Base-by-base conservation (phyloP, 2,797 vertebrate species). In the Schizopygopsis malacanthus region DNA sequence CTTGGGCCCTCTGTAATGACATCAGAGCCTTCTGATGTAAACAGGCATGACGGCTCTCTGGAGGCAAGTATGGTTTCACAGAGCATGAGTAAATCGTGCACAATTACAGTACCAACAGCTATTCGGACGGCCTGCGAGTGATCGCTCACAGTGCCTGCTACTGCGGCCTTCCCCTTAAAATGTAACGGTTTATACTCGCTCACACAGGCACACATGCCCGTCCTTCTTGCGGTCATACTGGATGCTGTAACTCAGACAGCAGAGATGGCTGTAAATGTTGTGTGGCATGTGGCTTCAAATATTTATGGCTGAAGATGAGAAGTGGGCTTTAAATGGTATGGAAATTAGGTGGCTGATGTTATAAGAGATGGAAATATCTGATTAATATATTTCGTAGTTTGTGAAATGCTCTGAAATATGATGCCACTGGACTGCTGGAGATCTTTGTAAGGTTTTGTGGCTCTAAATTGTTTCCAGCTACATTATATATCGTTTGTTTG, bases 21-120 rank as follows among this genome's bases (percentile, higher is more conserved):
- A 95, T 95, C 94, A 96, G 94, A 95, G 88, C 92, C 92, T 91
- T 95, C 92, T 95, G 94, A 95, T 94, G 94, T 95, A 94, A 95
- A 96, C 93, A 95, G 87, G 94, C 95, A 92, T 96, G 95, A 96
- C 93, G 92, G 91, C 92, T 89, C 91, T 89, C 92, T 91, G 89
- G 90, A 93, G 89, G 82, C 5, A 91, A 85, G 90, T 85, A 82
- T 90, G 91, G 91, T 91, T 92, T 94, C 92, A 93, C 91, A 94
- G 93, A 92, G 92, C 92, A 90, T 91, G 92, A 94, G 91, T 88
- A 88, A 92, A 91, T 92, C 91, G 83, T 72, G 86, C 61, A 92
- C 90, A 90, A 88, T 92, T 92, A 92, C 87, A 84, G 69, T 84
- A 79, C 7, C 59, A 56, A 86, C 87, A 89, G 90, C 86, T 92